phyloP scores from a whole-genome alignment of 2,797 vertebrate genomes.

The Toxotes lorentzi region DNA sequence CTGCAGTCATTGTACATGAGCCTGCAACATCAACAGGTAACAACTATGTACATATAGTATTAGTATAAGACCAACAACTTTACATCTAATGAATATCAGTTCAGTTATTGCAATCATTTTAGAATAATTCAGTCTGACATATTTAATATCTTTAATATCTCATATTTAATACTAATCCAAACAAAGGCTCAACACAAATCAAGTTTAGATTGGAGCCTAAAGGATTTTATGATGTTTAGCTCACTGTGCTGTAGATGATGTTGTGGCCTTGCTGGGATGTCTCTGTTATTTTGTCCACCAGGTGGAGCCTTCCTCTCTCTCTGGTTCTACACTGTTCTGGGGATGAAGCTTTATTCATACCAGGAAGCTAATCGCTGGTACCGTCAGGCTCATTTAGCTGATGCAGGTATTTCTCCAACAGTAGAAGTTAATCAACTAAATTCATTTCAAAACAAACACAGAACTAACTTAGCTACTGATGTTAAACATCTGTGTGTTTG shows the following conservation, averaged over 20 bases:
- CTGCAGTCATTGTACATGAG: constrained; percentile 50
- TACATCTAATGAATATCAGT: too few species aligned
- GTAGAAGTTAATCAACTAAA: neutral
- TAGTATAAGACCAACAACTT: too few species aligned
- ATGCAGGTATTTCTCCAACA: constrained; percentile 43
- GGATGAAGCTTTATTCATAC: constrained; percentile 71
- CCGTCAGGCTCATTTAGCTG: constrained; percentile 35
- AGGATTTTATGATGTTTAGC: neutral
- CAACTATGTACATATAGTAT: neutral
- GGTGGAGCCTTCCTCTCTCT: constrained; percentile 70
- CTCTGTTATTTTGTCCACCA: constrained; percentile 50
- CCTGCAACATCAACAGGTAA: constrained; percentile 69
- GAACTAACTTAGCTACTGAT: neutral
- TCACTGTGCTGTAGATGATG: neutral
- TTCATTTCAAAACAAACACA: neutral
- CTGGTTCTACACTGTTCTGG: constrained; percentile 49
- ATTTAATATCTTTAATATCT: neutral
- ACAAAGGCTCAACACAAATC: too few species aligned
- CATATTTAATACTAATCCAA: too few species aligned
- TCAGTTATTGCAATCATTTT: too few species aligned
- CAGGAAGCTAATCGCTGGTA: constrained; percentile 66
- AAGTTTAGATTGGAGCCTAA: too few species aligned
- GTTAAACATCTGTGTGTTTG: neutral
- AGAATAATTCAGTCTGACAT: neutral
- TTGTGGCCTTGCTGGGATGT: neutral